Conservation (phyloP, 1,140 invertebrate genomes). For the Drosophila yakuba region DNA sequence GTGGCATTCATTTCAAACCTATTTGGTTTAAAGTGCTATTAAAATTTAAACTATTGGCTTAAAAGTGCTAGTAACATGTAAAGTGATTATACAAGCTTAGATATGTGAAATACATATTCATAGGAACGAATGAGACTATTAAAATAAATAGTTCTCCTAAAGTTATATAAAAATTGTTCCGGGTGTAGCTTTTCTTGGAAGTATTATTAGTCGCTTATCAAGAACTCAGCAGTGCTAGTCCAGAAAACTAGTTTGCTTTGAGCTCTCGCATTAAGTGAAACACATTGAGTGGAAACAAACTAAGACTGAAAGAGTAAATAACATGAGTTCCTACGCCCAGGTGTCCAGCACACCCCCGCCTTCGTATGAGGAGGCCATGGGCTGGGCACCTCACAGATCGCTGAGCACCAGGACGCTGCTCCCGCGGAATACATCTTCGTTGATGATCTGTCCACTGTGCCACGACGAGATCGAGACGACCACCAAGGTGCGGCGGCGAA, state of each 20-base stretch:
- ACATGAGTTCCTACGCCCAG: not conserved
- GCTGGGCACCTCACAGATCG: not conserved
- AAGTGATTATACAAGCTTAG: too few relatives aligned
- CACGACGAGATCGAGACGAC: not conserved
- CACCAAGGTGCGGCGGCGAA: not conserved
- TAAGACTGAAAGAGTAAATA: not conserved
- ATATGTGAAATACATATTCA: too few relatives aligned
- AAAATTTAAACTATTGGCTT: too few relatives aligned
- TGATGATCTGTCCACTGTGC: not conserved
- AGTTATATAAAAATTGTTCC: too few relatives aligned
- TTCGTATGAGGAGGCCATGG: constrained; percentile 2
- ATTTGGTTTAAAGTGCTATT: too few relatives aligned
- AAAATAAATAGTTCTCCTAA: too few relatives aligned
- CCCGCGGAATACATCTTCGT: not conserved
- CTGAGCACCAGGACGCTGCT: not conserved
- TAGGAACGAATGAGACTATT: too few relatives aligned
- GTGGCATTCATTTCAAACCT: not conserved
- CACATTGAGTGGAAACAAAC: not conserved
- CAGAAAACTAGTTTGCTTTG: not conserved
- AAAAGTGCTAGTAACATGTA: too few relatives aligned
- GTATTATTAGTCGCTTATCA: not conserved
- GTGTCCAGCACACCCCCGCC: not conserved
- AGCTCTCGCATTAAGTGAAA: not conserved
- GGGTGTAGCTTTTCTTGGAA: too few relatives aligned
- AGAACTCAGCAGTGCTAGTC: not conserved